Evolutionary conservation across 2,888 invertebrate species (phyloP).

Genomic region (Spisula subtruncata): DNA sequence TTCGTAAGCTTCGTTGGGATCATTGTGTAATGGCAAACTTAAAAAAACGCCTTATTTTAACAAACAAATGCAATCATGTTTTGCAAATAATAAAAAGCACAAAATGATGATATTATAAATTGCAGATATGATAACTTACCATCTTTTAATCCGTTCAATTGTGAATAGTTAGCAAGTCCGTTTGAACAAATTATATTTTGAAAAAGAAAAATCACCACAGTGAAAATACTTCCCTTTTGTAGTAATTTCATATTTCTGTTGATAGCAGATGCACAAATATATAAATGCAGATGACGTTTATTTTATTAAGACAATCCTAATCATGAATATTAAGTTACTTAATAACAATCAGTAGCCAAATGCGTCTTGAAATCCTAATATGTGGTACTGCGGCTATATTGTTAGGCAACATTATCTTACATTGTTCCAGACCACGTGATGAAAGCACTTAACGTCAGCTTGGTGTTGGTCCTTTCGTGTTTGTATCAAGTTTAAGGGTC

Average conservation of each 20-base stretch:
- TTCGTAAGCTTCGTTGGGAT: too few species aligned
- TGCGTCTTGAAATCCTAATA: background rate
- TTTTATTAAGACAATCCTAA: background rate
- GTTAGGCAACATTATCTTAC: background rate
- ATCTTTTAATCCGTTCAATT: background rate
- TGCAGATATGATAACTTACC: background rate
- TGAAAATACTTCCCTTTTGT: background rate
- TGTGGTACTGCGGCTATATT: background rate
- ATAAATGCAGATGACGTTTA: background rate
- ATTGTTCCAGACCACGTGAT: background rate
- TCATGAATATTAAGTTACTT: background rate
- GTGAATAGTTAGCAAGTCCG: background rate
- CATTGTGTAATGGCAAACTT: too few species aligned
- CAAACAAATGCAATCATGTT: background rate
- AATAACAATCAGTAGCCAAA: background rate
- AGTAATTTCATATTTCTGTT: background rate
- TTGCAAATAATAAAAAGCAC: background rate
- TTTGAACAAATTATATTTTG: background rate
- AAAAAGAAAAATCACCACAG: background rate
- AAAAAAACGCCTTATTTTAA: background rate
- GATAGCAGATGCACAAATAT: background rate
- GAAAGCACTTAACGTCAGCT: background rate
- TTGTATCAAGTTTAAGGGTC: background rate
- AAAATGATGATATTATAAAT: background rate
- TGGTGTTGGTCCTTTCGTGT: background rate